Evolutionary conservation across 2,113 vertebrate species (phyloP), one percentile per base, ranked within the genome.

Genomic region (Pollimyrus isidori): DNA sequence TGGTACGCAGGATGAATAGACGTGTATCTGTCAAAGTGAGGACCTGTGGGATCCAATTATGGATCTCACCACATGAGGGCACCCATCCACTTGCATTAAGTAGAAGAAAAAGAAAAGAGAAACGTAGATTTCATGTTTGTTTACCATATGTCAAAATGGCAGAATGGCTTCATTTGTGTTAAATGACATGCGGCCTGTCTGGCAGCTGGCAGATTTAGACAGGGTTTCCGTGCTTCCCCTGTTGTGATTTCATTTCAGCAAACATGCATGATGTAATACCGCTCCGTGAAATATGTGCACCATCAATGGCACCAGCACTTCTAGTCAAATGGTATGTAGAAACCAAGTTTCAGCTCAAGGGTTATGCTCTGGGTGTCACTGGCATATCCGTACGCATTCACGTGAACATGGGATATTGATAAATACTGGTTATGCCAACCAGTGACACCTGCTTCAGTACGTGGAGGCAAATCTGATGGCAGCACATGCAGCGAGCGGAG

Each of bases 11-110:
- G 42, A 1, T n/a, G 83, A 86, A 50, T n/a, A 30, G 83, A 86
- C 45, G 83, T 86, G 48, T 80, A 42, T 11, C 49, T 87, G 26
- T 35, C 13, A 52, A 87, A 35, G 21, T 53, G 49, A 53, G 85
- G 85, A 30, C 85, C 85, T 56, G 85, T 87, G 35, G 50, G 85
- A 87, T 56, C 85, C 85, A 87, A 87, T 87, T 87, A 87, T 53
- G 30, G 85, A 35, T 87, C 30, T 87, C 50, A 87, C 85, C 85
- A 87, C 85, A 87, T 87, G 85, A 87, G 85, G 85, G 85, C 85
- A 87, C 85, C 85, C 85, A 87, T 87, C 85, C 30, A 53, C 85
- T 87, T 87, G 50, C 85, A 87, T 52, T 87, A 87, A 56, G 48
- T 86, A 86, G 62, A 17, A 87, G 30, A 13, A 87, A 50, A 53